Evolutionary conservation across 2,888 invertebrate genomes (phyloP).

Genomic region (Sclerodermus sp.): DNA sequence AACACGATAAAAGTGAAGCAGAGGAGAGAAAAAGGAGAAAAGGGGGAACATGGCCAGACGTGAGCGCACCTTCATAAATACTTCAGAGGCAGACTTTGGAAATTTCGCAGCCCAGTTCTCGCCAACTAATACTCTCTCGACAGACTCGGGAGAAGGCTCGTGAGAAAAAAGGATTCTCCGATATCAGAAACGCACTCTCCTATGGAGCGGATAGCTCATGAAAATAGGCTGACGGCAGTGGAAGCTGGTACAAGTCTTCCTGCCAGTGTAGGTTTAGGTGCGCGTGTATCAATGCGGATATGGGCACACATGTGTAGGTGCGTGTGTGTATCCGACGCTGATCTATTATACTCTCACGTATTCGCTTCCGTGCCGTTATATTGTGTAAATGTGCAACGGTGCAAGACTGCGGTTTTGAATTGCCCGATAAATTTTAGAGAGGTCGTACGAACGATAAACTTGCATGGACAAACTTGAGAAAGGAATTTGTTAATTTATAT

Average conservation of each 20-base stretch:
- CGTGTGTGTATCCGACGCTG: neutral
- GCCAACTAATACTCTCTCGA: slow-evolving; percentile 31
- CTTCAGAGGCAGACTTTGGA: slow-evolving; percentile 45
- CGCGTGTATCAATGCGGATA: neutral
- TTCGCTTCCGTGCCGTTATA: no score
- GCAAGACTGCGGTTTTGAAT: no score
- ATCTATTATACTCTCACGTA: no score
- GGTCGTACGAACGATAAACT: no score
- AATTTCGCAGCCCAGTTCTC: slow-evolving; percentile 44
- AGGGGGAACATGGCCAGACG: slow-evolving; percentile 12
- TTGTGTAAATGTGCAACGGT: no score
- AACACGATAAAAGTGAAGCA: slow-evolving; percentile 7
- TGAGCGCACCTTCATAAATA: slow-evolving; percentile 44
- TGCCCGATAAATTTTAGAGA: neutral
- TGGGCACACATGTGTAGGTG: neutral
- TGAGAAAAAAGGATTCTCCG: slow-evolving; percentile 19
- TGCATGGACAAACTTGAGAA: no score
- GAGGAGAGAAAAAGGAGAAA: slow-evolving; percentile 16
- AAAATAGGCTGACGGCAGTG: slow-evolving; percentile 5
- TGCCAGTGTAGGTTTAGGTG: neutral
- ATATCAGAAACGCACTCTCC: slow-evolving; percentile 17
- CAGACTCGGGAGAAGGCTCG: slow-evolving; percentile 8
- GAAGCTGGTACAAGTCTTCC: no score
- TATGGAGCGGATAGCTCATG: slow-evolving; percentile 15
- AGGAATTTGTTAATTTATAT: no score